Conservation (phyloP, 2,113 vertebrate genomes). For the Tiliqua scincoides region DNA sequence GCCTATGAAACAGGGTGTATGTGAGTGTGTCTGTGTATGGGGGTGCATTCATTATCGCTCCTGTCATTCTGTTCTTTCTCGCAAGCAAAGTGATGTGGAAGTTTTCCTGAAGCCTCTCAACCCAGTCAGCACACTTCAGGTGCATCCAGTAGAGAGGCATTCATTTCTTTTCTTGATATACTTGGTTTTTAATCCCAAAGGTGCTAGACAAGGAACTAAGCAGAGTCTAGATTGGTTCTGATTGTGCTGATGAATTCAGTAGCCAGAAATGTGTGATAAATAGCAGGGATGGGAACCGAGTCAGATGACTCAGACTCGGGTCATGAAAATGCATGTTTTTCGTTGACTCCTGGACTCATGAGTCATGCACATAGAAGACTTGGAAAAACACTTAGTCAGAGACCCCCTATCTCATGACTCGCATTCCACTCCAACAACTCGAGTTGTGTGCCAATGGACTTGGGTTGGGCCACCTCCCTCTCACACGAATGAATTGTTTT, state of each 20-base stretch:
- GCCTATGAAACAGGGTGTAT: conserved; percentile 56
- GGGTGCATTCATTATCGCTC: conserved; percentile 51
- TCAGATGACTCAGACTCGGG: no score
- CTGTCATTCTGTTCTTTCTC: conserved; percentile 42
- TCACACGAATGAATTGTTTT: no score
- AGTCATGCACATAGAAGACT: no score
- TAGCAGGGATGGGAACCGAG: no score
- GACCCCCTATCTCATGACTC: no score
- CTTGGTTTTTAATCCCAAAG: background rate
- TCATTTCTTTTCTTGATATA: background rate
- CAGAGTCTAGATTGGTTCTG: background rate
- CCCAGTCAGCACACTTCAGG: background rate
- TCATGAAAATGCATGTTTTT: no score
- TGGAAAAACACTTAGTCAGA: no score
- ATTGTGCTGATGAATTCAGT: background rate
- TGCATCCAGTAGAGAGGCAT: background rate
- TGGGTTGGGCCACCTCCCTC: no score
- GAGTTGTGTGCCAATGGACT: no score
- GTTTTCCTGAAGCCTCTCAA: conserved; percentile 17
- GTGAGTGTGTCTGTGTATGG: background rate
- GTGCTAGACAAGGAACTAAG: background rate
- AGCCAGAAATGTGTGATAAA: background rate
- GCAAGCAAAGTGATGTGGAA: background rate
- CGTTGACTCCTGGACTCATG: no score
- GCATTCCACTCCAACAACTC: no score